Evolutionary conservation across 37 sponge, comb jelly and placozoan genomes (phyloP), one percentile per base, ranked within the genome.

Genomic region (Axinella damicornis): DNA sequence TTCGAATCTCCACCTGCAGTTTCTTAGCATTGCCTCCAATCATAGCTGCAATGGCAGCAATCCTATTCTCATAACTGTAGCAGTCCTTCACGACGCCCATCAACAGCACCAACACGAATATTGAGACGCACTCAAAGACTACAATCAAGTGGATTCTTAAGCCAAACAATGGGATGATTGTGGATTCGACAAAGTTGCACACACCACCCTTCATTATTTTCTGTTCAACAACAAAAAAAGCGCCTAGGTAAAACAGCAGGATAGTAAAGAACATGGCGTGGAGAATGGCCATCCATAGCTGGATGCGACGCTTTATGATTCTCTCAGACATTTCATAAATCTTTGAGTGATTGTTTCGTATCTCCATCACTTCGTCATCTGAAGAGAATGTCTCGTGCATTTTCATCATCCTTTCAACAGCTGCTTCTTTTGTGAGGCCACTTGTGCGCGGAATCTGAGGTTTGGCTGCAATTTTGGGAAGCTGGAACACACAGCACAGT

Each of bases 171-270:
- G 78, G 78, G 62, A 77, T 19, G 1, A 62, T 62, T 9, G 78
- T 34, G 22, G 19, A 9, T 2, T 20, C 15, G 24, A 77, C 39
- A 36, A 61, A 63, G 41, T 77, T 34, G 35, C 78, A 77, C 46
- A 77, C 78, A 13, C 78, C 78, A 22, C 78, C 78, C 33, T 77
- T 30, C n/a, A 58, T 61, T 63, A 35, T 39, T 20, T 58, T 34
- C 22, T 37, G 20, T 37, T 39, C 64, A 6, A 5, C 27, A 19
- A 77, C 25, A 12, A 9, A 20, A 34, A 77, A 60, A 62, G 60
- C 78, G 2, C 78, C 78, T 12, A 62, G 58, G 65, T 77, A 77
- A 46, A 60, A 22, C 1, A 77, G 65, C 1, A 77, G 78, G 15
- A 46, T 21, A 2, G 27, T 21, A 36, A 24, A 63, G 78, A 60